Evolutionary conservation across 2,888 invertebrate species (phyloP), one percentile per base, ranked within the genome.

Genomic region (Beris morrisii): DNA sequence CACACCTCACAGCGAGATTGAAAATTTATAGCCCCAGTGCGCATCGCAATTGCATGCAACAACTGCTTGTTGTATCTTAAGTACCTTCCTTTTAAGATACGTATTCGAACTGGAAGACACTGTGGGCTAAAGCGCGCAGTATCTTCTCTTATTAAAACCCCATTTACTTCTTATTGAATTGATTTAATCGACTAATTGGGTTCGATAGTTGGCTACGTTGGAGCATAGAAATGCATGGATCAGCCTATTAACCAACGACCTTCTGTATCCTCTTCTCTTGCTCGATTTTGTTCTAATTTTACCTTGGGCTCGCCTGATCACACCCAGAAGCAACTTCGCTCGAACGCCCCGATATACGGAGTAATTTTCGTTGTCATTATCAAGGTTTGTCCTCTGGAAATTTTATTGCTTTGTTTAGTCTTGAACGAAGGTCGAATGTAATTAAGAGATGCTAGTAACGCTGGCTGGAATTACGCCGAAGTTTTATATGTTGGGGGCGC

Each of bases 331-430:
- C 55, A 38, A 56, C 38, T 56, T 43, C 6, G 11, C 28, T 38
- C 38, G 38, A 38, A 1, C 38, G 38, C 4, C 9, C 38, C 38
- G 38, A 38, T 38, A 38, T 38, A 38, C 9, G 9, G 38, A 7
- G 9, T 38, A 38, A 52, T 38, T 52, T 61, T 61, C 61, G 46
- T 12, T 48, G 52, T 50, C 61, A 61, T 61, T 61, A 61, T 61
- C 61, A 52, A 61, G 52, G 52, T 52, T 61, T 61, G 32, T 22
- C 22, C 52, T 50, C 59, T 15, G 61, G 61, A 61, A 13, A 61
- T 38, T 59, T 61, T 61, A 61, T 61, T 50, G 38, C 9, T 50
- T 61, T 61, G 52, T 61, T 61, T 61, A 52, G 61, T 52, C 52
- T 61, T 22, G 43, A 56, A 56, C 15, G 38, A 38, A 38, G 38